A percentile compares a stretch with the other conserved stretches of the same genome.
Conservation (phyloP, 2,888 invertebrate species). For the Andrena marginata region DNA sequence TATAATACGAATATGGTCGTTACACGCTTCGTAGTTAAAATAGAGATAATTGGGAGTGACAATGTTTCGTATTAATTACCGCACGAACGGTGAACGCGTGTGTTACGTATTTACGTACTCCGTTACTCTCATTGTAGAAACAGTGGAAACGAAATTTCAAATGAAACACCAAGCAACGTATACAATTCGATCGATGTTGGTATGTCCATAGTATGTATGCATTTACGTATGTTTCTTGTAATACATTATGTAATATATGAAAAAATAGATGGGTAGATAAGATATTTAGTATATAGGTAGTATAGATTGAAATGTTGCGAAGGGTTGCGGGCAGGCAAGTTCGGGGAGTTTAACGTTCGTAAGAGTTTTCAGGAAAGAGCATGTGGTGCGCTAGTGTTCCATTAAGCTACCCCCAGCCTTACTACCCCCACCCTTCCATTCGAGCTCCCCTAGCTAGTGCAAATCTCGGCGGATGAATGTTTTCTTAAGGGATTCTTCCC, state of each 20-base stretch:
- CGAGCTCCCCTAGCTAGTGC: slow-evolving; percentile 82
- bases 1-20: too few relatives aligned
- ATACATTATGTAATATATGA: not conserved
- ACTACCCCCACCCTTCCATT: slow-evolving; percentile 78
- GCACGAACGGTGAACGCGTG: not conserved
- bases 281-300: not conserved
- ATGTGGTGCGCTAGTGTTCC: slow-evolving; percentile 69
- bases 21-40: too few relatives aligned
- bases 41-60: too few relatives aligned
- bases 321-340: not conserved
- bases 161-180: not conserved
- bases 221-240: too few relatives aligned
- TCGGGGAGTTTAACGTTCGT: slow-evolving; percentile 49
- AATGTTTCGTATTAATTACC: not conserved
- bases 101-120: too few relatives aligned
- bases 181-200: not conserved
- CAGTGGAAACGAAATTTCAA: not conserved
- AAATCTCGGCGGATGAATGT: slow-evolving; percentile 84
- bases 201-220: not conserved
- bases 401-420: slow-evolving; percentile 76
- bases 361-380: slow-evolving; percentile 60
- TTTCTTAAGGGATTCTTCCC: slow-evolving; percentile 83
- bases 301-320: not conserved
- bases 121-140: not conserved
- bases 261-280: not conserved